A percentile compares a stretch with the other conserved stretches of the same genome.
Evolutionary conservation across 1,140 invertebrate genomes (phyloP).

Genomic region (Bicyclus anynana): DNA sequence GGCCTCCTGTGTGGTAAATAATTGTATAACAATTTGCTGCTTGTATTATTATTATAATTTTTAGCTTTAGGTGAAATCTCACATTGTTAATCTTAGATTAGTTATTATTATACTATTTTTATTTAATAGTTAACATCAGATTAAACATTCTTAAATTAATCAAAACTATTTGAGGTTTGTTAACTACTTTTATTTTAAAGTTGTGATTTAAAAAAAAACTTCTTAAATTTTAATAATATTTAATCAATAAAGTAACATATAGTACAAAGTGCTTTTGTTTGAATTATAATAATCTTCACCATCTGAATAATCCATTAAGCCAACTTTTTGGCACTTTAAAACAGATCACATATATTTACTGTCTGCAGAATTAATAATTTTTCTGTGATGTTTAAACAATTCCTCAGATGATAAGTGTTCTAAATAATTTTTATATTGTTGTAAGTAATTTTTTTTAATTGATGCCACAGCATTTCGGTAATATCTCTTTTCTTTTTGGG

Average conservation of each 20-base stretch:
- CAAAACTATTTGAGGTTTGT: background rate
- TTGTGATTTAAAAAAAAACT: too few relatives aligned
- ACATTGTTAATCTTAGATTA: slow-evolving; percentile 8
- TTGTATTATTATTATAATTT: background rate
- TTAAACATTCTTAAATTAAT: background rate
- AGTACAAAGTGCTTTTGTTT: too few relatives aligned
- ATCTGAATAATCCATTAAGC: too few relatives aligned
- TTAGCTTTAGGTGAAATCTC: slow-evolving; percentile 11
- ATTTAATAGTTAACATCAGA: background rate
- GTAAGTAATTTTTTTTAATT: slow-evolving; percentile 49
- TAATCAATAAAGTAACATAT: too few relatives aligned
- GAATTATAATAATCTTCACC: too few relatives aligned
- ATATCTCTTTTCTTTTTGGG: slow-evolving; percentile 27
- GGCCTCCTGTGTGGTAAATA: slow-evolving; percentile 78
- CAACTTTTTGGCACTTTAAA: too few relatives aligned
- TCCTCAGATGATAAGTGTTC: slow-evolving; percentile 42
- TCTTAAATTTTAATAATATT: too few relatives aligned
- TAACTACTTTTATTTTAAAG: background rate
- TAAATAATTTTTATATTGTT: slow-evolving; percentile 45
- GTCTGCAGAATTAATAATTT: slow-evolving; percentile 3
- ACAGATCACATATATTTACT: too few relatives aligned
- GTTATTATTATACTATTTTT: background rate
- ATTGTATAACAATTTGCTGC: background rate
- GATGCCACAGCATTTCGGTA: slow-evolving; percentile 37
- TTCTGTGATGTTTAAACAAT: slow-evolving; percentile 42